Evolutionary conservation across 2,113 vertebrate species (phyloP), one percentile per base, ranked within the genome.

Genomic region (Nyctibius bracteatus): DNA sequence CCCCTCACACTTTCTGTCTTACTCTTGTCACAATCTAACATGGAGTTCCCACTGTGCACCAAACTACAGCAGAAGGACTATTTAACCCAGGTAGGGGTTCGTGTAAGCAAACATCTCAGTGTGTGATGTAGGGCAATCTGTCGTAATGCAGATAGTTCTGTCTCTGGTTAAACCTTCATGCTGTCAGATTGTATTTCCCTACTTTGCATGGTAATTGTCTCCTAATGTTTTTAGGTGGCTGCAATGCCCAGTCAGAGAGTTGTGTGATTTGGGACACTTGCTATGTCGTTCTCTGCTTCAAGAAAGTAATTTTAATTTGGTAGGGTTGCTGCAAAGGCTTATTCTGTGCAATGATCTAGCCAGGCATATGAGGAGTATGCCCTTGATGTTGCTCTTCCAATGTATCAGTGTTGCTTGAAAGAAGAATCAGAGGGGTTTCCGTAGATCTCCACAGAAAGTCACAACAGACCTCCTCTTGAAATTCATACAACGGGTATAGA

Each of bases 71-170:
- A 62, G 62, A 63, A 86, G 59, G n/a, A 47, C 46, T 86, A 2
- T 86, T 94, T 94, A 78, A 63, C 55, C 49, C 49, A 35, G 54
- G 5, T 6, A 39, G 39, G 51, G 39, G 8, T 35, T 39, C 74
- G 35, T 43, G 19, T 72, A 51, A 0, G 2, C 55, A 78, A 39
- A 58, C 27, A 22, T 30, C 0, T 0, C 59, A 67, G 63, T 0
- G 1, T 58, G 58, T 11, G 51, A 58, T 74, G 55, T 37, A 30
- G 46, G 12, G 30, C 1, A 8, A 71, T 62, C 28, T 2, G 0
- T 8, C 47, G 43, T 63, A 81, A 51, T 0, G 0, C 16, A 31
- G 46, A 28, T 12, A 86, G 65, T 58, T 84, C 70, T 73, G 39
- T 62, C n/a, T 71, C 65, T 52, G 43, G 30, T 78, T 81, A 89